phyloP scores from a whole-genome alignment of 2,888 invertebrate species.

The Galeopsomyia nigrocyanea region DNA sequence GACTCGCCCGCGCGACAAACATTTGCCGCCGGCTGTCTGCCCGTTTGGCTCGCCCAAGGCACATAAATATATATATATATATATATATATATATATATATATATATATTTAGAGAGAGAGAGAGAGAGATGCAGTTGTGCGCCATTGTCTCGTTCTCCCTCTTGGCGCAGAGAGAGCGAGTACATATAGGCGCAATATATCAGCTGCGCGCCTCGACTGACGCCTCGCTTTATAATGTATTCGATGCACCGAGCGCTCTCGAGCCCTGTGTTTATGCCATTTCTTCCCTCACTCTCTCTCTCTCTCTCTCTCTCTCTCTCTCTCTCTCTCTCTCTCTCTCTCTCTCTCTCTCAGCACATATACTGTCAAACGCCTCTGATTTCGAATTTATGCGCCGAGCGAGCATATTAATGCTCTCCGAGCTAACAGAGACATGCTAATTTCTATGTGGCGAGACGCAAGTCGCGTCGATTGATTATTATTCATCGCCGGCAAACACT shows the following conservation, averaged over 20 bases:
- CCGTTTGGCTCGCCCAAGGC: no score
- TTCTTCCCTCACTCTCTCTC: conserved; percentile 20
- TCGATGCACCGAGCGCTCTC: conserved; percentile 31
- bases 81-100: no score
- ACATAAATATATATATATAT: no score
- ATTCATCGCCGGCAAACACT: no score
- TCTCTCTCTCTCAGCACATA: conserved; percentile 53
- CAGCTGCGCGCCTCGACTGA: conserved; percentile 11
- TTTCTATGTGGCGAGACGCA: conserved; percentile 1
- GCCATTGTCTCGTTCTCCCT: conserved; percentile 25
- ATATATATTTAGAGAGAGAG: no score
- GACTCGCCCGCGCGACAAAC: no score
- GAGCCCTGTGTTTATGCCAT: conserved; percentile 21
- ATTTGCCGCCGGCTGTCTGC: no score
- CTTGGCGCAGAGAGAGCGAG: background rate
- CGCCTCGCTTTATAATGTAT: conserved; percentile 31
- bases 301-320: conserved; percentile 56
- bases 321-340: background rate
- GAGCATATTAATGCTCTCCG: conserved; percentile 19
- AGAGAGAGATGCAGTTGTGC: background rate
- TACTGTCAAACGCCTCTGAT: conserved; percentile 35
- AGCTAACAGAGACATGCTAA: conserved; percentile 26
- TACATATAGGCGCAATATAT: conserved; percentile 23
- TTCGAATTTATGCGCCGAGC: conserved; percentile 36
- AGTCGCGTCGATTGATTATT: no score